A percentile compares a stretch with the other conserved stretches of the same genome.
Evolutionary conservation across 1,140 invertebrate species (phyloP).

Genomic region (Neoseiulus cucumeris): DNA sequence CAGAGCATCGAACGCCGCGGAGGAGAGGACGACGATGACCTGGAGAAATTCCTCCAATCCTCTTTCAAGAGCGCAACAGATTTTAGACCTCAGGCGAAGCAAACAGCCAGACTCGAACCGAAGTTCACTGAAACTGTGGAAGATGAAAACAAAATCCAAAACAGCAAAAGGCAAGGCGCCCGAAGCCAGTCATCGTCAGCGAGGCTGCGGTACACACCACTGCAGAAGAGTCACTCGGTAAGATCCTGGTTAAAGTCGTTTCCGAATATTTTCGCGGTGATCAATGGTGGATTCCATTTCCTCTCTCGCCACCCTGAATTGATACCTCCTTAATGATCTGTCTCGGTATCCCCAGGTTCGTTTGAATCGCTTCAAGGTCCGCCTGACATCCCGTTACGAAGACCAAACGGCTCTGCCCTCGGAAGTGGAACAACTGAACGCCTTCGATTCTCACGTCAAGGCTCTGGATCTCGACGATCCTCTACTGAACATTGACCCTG

Average conservation of each 20-base stretch:
- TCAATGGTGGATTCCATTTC: neutral
- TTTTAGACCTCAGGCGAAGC: neutral
- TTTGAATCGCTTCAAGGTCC: slow-evolving; percentile 22
- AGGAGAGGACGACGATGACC: neutral
- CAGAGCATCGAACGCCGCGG: slow-evolving; percentile 8
- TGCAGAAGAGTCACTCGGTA: slow-evolving; percentile 1
- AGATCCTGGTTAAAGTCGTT: too few species aligned
- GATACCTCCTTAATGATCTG: too few species aligned
- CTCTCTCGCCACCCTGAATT: too few species aligned
- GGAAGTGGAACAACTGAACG: neutral
- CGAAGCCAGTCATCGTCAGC: neutral
- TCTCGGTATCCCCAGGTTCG: slow-evolving; percentile 16
- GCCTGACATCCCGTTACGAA: slow-evolving; percentile 13
- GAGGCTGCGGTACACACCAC: neutral
- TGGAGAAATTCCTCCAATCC: neutral
- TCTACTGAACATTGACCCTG: slow-evolving; percentile 17
- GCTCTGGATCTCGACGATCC: slow-evolving; percentile 6
- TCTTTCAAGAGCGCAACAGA: slow-evolving; percentile 4
- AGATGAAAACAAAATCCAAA: slow-evolving; percentile 4
- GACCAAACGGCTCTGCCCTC: neutral
- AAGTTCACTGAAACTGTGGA: neutral
- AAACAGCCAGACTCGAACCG: neutral
- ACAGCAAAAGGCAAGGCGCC: neutral
- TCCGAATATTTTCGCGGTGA: neutral
- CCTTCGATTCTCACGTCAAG: neutral